Percentiles rank a stretch among this genome's conserved stretches.
These are phyloP conservation scores for Maniola hyperantus DNA, from an alignment of 2,888 invertebrate genomes.

Conservation along the genomic window DNA sequence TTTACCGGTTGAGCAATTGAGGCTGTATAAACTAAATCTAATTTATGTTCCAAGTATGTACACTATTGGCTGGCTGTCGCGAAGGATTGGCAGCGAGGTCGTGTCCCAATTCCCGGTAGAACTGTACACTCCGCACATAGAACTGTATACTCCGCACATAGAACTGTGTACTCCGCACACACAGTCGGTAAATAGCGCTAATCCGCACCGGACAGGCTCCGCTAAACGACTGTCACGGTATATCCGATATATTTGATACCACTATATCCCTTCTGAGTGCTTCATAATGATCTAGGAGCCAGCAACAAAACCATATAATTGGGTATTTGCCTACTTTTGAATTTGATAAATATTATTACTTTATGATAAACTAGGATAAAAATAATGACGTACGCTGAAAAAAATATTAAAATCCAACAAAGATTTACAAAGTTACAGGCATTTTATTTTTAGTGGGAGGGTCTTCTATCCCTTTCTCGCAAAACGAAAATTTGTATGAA, in stretches of 20 bases:
- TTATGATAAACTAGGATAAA: too few relatives aligned
- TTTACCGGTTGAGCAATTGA: too few relatives aligned
- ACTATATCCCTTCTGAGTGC: slow-evolving; percentile 2
- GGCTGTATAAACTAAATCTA: neutral
- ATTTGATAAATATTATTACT: too few relatives aligned
- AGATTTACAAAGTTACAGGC: too few relatives aligned
- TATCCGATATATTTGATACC: slow-evolving; percentile 14
- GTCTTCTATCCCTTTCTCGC: too few relatives aligned
- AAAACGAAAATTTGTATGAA: too few relatives aligned
- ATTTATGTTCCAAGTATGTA: neutral
- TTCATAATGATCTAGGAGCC: neutral
- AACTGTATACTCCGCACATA: neutral
- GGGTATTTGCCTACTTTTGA: too few relatives aligned
- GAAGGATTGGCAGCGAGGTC: slow-evolving; percentile 8
- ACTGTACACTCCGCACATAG: neutral
- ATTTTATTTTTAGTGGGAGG: too few relatives aligned
- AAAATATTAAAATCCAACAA: too few relatives aligned
- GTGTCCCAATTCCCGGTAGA: neutral
- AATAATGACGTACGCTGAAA: too few relatives aligned
- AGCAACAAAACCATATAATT: too few relatives aligned
- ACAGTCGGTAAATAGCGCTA: slow-evolving; percentile 16
- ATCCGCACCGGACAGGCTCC: slow-evolving; percentile 23
- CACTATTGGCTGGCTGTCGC: neutral
- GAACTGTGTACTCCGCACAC: neutral
- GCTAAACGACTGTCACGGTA: slow-evolving; percentile 20